Conservation (phyloP, 1,140 invertebrate species). For the Lysiphlebus fabarum region DNA sequence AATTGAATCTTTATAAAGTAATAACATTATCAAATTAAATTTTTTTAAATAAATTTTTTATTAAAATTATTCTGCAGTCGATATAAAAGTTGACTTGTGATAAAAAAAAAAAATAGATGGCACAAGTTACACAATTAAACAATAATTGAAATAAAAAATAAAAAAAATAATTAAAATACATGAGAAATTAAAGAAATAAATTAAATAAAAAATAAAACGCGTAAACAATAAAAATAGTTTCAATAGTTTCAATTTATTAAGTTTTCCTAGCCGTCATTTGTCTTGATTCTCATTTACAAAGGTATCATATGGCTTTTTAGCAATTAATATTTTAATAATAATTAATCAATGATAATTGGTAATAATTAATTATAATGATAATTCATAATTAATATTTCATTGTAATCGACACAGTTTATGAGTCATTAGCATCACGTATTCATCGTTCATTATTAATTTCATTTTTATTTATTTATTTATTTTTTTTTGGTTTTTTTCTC, state of each 20-base stretch:
- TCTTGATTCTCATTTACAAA: constrained; percentile 53
- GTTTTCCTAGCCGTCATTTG: constrained; percentile 47
- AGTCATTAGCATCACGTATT: constrained; percentile 12
- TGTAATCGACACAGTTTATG: constrained; percentile 28
- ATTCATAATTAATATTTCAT: constrained; percentile 18
- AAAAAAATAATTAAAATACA: no score
- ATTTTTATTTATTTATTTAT: constrained; percentile 21
- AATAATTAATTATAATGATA: constrained; percentile 30
- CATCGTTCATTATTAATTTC: constrained; percentile 21
- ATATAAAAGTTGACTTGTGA: no score
- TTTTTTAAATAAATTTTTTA: no score
- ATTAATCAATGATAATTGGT: constrained; percentile 39
- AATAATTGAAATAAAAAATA: no score
- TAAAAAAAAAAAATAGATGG: no score
- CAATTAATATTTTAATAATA: constrained; percentile 39
- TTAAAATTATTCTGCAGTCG: no score
- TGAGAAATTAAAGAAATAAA: no score
- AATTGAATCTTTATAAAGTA: no score
- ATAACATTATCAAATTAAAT: no score
- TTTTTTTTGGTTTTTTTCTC: constrained; percentile 4
- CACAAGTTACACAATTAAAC: no score
- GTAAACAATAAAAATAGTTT: no score
- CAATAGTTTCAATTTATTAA: constrained; percentile 51
- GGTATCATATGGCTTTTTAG: constrained; percentile 44
- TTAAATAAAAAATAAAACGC: no score